These are phyloP conservation scores for Trachops cirrhosus DNA, from an alignment of 2,797 vertebrate species.

Conservation along the genomic window DNA sequence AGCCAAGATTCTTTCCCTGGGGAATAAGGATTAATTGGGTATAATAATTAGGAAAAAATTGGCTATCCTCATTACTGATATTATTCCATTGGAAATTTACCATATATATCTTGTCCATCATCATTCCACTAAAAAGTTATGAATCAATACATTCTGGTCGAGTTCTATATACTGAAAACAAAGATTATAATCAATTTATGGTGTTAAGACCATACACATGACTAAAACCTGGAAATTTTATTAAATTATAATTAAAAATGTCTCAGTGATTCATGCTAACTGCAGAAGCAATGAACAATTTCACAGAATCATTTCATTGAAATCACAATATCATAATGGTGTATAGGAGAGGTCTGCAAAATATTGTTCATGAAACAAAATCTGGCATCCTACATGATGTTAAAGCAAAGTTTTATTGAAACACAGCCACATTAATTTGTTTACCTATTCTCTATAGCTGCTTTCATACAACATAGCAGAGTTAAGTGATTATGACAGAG, in stretches of 20 bases:
- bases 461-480: no score
- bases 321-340: not conserved
- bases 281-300: not conserved
- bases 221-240: not conserved
- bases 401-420: not conserved
- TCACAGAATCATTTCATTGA: not conserved
- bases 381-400: not conserved
- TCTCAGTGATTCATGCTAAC: not conserved
- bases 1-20: not conserved
- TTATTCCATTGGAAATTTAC: not conserved
- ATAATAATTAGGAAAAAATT: not conserved
- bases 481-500: no score
- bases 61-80: not conserved
- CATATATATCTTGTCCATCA: not conserved
- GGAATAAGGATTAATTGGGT: not conserved
- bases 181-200: not conserved
- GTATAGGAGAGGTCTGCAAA: not conserved
- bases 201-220: not conserved
- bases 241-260: not conserved
- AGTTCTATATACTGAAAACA: not conserved
- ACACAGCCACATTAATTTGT: not conserved
- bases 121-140: not conserved
- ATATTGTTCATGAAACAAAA: not conserved
- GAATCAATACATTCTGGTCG: not conserved
- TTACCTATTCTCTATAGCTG: no score